Evolutionary conservation across 2,888 invertebrate genomes (phyloP).

Genomic region (Acanthococcus lagerstroemiae): DNA sequence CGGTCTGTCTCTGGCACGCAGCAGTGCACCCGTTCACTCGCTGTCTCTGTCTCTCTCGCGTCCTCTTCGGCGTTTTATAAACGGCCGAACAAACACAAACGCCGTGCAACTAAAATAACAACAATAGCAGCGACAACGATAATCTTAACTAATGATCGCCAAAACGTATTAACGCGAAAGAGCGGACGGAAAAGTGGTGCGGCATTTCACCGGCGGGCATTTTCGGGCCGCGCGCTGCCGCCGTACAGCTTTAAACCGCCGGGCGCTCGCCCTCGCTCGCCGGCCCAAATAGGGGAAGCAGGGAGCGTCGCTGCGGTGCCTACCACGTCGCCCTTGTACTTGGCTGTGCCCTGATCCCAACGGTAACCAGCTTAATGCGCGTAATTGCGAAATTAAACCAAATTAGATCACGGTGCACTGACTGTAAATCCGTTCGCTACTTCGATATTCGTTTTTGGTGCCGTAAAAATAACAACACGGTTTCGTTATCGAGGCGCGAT

Average conservation of each 20-base stretch:
- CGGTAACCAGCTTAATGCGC: conserved; percentile 28
- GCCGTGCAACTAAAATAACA: background rate
- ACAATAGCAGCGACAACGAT: conserved; percentile 19
- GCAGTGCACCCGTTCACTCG: background rate
- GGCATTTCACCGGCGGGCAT: conserved; percentile 17
- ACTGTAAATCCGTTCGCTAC: no score
- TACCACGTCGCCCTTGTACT: conserved; percentile 13
- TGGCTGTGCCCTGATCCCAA: conserved; percentile 16
- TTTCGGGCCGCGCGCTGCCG: background rate
- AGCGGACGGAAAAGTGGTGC: conserved; percentile 7
- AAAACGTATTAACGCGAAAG: conserved; percentile 16
- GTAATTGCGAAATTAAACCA: conserved; percentile 32
- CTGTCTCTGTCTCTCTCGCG: background rate
- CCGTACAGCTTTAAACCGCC: conserved; percentile 25
- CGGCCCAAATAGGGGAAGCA: background rate
- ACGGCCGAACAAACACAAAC: background rate
- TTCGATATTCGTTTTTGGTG: no score
- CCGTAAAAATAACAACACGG: no score
- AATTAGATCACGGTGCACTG: conserved; percentile 28
- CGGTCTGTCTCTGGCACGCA: background rate
- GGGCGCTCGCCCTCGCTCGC: background rate
- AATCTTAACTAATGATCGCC: conserved; percentile 32
- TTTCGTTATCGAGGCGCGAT: no score
- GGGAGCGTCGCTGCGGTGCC: conserved; percentile 24
- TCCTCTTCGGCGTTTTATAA: background rate